Conservation (phyloP, 2,113 vertebrate species). For the Acrocephalus kingi region DNA sequence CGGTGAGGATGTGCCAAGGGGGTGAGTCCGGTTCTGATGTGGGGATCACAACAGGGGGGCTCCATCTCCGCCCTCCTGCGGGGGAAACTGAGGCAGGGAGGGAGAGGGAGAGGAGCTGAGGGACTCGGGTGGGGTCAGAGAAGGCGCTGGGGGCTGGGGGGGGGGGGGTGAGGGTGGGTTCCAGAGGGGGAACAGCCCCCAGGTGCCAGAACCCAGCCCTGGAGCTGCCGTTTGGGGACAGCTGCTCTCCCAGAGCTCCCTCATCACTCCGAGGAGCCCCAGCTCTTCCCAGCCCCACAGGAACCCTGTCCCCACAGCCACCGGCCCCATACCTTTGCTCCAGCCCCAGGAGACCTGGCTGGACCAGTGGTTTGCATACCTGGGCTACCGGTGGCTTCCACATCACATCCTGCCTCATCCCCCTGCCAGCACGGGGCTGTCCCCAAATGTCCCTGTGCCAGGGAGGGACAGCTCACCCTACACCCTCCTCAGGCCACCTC, state of each 20-base stretch:
- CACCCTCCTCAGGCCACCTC: constrained; percentile 28
- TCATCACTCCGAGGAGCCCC: accelerated
- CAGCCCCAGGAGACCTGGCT: background rate
- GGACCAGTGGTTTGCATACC: background rate
- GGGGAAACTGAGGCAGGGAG: background rate
- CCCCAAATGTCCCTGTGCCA: background rate
- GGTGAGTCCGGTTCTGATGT: constrained; percentile 13
- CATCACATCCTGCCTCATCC: background rate
- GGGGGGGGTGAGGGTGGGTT: background rate
- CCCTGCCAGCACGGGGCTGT: background rate
- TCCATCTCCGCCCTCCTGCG: background rate
- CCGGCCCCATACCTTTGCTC: background rate
- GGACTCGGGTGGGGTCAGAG: background rate
- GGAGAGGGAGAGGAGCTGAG: background rate
- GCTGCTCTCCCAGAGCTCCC: background rate
- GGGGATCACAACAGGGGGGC: accelerated
- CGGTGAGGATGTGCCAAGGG: constrained; percentile 62
- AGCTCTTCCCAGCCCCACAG: background rate
- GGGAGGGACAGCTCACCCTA: background rate
- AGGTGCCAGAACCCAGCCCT: accelerated
- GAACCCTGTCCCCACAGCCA: accelerated
- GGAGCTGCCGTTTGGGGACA: background rate
- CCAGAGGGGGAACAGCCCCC: no score
- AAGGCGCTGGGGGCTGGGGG: background rate
- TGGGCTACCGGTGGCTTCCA: background rate